These are phyloP conservation scores for Parotocinclus haroldoi DNA, from an alignment of 2,797 vertebrate genomes.

Conservation along the genomic window DNA sequence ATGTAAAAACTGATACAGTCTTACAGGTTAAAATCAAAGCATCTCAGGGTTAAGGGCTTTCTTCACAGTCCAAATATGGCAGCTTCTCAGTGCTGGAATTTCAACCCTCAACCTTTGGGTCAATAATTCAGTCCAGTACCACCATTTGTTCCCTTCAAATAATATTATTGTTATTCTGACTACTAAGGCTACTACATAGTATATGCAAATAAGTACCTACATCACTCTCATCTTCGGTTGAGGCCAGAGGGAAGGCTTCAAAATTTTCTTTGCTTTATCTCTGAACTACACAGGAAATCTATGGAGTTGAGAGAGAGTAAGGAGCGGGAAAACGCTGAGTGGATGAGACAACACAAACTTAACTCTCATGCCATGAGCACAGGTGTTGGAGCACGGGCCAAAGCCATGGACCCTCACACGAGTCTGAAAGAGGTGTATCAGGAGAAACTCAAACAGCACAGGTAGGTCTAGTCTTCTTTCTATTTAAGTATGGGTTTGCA, in stretches of 20 bases:
- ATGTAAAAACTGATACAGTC: no score
- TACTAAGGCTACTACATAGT: no score
- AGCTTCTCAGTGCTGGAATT: no score
- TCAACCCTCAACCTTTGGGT: no score
- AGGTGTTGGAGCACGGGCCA: slow-evolving; percentile 78
- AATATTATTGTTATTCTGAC: no score
- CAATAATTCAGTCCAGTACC: no score
- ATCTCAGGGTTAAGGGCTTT: no score
- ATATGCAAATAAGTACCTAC: no score
- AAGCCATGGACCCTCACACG: slow-evolving; percentile 84
- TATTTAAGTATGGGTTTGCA: background rate
- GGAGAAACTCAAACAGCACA: slow-evolving; percentile 77
- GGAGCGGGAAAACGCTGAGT: slow-evolving; percentile 71
- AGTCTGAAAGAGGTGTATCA: slow-evolving; percentile 80
- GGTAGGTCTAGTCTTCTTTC: slow-evolving; percentile 66
- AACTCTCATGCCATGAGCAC: slow-evolving; percentile 78
- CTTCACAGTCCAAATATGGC: no score
- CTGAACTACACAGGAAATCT: slow-evolving; percentile 68
- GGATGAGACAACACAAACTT: slow-evolving; percentile 77
- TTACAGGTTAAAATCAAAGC: no score
- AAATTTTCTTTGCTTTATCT: background rate
- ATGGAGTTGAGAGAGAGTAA: slow-evolving; percentile 75
- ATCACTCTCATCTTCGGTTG: no score
- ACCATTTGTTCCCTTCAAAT: no score
- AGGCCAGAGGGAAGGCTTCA: background rate